These are phyloP conservation scores for Varanus komodoensis DNA, from an alignment of 2,113 vertebrate species.

Conservation along the genomic window DNA sequence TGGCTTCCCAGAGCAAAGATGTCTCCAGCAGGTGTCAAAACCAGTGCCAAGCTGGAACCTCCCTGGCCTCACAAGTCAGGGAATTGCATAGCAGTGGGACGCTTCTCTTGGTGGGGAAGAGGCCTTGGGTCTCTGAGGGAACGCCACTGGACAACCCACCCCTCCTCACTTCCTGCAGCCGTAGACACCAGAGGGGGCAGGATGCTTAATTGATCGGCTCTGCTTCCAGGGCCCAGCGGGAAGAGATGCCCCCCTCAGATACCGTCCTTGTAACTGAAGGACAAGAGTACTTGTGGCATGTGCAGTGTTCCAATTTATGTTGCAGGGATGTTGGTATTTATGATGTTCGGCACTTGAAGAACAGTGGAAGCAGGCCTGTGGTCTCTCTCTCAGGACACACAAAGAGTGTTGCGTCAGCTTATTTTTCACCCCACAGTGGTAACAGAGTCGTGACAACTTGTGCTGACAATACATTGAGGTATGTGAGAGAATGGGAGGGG, in stretches of 20 bases:
- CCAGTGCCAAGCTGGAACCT: too few species aligned
- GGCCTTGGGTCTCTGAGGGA: too few species aligned
- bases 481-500: slow-evolving; percentile 1
- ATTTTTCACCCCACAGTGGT: slow-evolving; percentile 89
- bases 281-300: neutral
- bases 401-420: slow-evolving; percentile 82
- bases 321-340: slow-evolving; percentile 83
- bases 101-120: too few species aligned
- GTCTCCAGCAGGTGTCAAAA: too few species aligned
- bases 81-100: too few species aligned
- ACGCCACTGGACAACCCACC: too few species aligned
- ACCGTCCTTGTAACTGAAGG: neutral
- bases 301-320: neutral
- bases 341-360: slow-evolving; percentile 82
- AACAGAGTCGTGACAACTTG: slow-evolving; percentile 85
- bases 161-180: too few species aligned
- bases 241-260: too few species aligned
- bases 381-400: slow-evolving; percentile 78
- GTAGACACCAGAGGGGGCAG: neutral
- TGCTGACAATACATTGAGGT: slow-evolving; percentile 87
- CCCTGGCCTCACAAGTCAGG: too few species aligned
- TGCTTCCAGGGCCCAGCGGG: neutral
- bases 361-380: slow-evolving; percentile 67
- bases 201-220: neutral
- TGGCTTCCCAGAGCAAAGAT: too few species aligned